phyloP scores from a whole-genome alignment of 2,113 vertebrate species.

The Smithornis capensis region DNA sequence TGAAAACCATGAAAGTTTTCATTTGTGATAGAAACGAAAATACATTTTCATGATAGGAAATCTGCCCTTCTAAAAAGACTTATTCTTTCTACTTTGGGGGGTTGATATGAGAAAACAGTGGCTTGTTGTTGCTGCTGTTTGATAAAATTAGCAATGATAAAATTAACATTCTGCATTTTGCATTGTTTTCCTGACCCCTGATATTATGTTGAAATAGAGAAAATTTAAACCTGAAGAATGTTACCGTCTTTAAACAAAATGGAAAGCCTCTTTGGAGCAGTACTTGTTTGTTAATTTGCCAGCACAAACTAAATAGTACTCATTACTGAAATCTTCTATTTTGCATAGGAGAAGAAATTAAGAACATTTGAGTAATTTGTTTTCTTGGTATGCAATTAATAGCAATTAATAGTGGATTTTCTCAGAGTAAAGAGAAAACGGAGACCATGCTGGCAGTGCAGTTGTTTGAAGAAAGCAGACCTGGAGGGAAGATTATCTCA shows the following conservation, averaged over 20 bases:
- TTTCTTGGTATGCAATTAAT: neutral
- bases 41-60: neutral
- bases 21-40: constrained; percentile 2
- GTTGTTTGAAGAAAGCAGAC: neutral
- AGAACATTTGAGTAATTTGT: neutral
- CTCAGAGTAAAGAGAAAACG: neutral
- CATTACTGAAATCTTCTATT: neutral
- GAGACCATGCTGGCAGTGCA: neutral
- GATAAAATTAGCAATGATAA: neutral
- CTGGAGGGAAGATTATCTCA: neutral
- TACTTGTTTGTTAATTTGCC: neutral
- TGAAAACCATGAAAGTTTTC: neutral
- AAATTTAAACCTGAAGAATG: neutral
- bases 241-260: neutral
- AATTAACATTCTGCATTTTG: neutral
- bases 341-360: neutral
- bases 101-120: neutral
- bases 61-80: neutral
- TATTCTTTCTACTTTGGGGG: neutral
- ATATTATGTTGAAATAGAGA: neutral
- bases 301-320: neutral
- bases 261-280: neutral
- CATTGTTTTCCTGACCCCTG: neutral
- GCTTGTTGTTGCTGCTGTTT: neutral
- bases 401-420: neutral